Evolutionary conservation across 1,140 invertebrate species (phyloP).

Genomic region (Drosophila kanapiae): DNA sequence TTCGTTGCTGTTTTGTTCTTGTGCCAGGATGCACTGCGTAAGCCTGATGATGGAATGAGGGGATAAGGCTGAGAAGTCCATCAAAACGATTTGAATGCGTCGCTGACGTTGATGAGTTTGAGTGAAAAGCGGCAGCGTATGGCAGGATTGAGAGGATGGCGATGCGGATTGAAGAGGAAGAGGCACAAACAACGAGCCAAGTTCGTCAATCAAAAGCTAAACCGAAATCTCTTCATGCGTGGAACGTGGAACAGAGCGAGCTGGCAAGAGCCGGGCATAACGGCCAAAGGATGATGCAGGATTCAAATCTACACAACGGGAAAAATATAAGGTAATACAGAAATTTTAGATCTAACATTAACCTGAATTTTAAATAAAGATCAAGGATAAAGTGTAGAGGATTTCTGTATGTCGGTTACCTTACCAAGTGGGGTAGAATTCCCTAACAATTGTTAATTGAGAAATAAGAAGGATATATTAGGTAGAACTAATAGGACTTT

Average conservation of each 20-base stretch:
- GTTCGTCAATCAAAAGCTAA: constrained; percentile 84
- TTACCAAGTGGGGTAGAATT: no score
- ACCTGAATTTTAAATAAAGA: neutral
- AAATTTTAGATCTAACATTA: neutral
- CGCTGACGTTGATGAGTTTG: constrained; percentile 84
- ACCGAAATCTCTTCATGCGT: constrained; percentile 82
- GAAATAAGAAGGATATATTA: neutral
- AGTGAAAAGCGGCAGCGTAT: constrained; percentile 74
- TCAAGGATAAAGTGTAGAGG: accelerated
- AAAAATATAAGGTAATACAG: neutral
- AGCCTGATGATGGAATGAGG: constrained; percentile 22
- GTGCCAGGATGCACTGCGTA: constrained; percentile 64
- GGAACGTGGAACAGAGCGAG: constrained; percentile 35
- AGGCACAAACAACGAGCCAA: constrained; percentile 63
- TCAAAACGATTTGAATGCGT: constrained; percentile 85
- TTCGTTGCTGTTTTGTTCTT: constrained; percentile 58
- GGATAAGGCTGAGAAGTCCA: constrained; percentile 59
- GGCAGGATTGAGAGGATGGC: constrained; percentile 7
- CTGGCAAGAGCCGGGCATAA: constrained; percentile 32
- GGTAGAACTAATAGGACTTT: neutral
- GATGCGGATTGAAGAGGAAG: constrained; percentile 4
- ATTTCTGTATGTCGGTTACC: no score
- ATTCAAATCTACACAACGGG: constrained; percentile 14
- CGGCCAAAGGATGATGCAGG: constrained; percentile 65
- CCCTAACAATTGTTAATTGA: neutral